Evolutionary conservation across 2,888 invertebrate species (phyloP).

Genomic region (Cistogaster globosa): DNA sequence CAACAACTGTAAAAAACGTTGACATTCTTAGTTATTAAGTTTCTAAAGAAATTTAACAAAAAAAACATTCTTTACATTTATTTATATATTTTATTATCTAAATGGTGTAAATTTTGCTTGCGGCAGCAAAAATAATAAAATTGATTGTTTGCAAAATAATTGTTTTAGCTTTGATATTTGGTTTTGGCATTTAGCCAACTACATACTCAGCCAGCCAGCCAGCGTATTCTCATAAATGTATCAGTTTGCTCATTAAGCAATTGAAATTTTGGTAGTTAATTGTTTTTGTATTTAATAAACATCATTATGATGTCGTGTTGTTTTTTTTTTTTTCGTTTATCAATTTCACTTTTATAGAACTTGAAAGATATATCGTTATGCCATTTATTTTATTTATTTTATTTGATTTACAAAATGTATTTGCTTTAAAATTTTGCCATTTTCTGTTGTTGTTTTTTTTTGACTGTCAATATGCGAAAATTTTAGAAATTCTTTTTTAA

Average conservation of each 20-base stretch:
- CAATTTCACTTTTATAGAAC: background rate
- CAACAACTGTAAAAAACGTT: too few relatives aligned
- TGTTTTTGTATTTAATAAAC: constrained; percentile 14
- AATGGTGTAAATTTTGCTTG: too few relatives aligned
- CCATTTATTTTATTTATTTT: background rate
- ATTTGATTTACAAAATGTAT: background rate
- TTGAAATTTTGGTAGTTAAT: constrained; percentile 52
- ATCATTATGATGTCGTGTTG: constrained; percentile 34
- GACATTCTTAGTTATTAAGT: too few relatives aligned
- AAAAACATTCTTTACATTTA: too few relatives aligned
- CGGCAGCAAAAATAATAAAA: constrained; percentile 2
- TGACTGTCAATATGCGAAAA: too few relatives aligned
- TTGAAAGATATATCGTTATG: background rate
- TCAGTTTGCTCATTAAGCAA: constrained; percentile 60
- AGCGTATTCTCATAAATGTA: constrained; percentile 56
- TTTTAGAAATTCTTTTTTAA: too few relatives aligned
- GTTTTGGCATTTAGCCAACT: constrained; percentile 56
- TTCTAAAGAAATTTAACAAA: too few relatives aligned
- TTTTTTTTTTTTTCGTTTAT: constrained; percentile 8
- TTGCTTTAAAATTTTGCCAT: too few relatives aligned
- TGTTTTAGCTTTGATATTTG: constrained; percentile 33
- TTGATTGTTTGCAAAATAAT: constrained; percentile 7
- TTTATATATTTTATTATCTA: background rate
- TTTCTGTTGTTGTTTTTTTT: too few relatives aligned
- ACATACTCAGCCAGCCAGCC: background rate